phyloP scores from a whole-genome alignment of 1,140 invertebrate genomes.

The Drosophila carrolli region DNA sequence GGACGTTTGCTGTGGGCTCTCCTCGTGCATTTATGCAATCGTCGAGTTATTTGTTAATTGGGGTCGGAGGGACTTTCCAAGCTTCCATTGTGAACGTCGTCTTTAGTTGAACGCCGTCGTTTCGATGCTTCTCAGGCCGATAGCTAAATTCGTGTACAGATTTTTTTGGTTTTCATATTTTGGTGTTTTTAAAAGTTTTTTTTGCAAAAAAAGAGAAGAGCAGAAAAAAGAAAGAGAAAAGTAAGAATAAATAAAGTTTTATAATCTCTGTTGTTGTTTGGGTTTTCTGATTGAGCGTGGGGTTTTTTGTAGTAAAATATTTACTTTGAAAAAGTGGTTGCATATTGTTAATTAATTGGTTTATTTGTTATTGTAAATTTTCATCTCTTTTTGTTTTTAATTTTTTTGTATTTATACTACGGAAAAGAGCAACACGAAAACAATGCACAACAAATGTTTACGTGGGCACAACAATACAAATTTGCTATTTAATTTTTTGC shows the following conservation, averaged over 20 bases:
- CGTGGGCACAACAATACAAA: conserved; percentile 60
- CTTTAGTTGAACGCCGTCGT: conserved; percentile 54
- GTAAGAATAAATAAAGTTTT: conserved; percentile 79
- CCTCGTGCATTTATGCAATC: background rate
- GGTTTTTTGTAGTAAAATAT: conserved; percentile 29
- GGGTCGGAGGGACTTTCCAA: conserved; percentile 22
- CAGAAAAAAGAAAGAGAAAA: conserved; percentile 81
- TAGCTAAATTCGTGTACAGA: conserved; percentile 48
- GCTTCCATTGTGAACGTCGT: conserved; percentile 43
- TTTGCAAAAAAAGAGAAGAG: conserved; percentile 66
- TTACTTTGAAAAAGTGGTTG: conserved; percentile 50
- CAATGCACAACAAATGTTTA: conserved; percentile 69
- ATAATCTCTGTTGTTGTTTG: conserved; percentile 75
- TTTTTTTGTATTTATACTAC: conserved; percentile 44
- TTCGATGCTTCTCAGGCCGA: conserved; percentile 50
- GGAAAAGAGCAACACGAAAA: conserved; percentile 52
- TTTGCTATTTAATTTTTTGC: conserved; percentile 19
- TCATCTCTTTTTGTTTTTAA: background rate
- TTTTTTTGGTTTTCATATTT: conserved; percentile 30
- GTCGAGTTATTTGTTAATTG: conserved; percentile 14
- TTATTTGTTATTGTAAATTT: conserved; percentile 42
- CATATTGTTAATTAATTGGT: conserved; percentile 51
- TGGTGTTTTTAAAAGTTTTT: conserved; percentile 38
- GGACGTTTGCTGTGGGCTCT: conserved; percentile 28
- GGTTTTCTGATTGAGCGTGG: conserved; percentile 23